Evolutionary conservation across 2,113 vertebrate species (phyloP).

Genomic region (Phylloscopus trochilus): DNA sequence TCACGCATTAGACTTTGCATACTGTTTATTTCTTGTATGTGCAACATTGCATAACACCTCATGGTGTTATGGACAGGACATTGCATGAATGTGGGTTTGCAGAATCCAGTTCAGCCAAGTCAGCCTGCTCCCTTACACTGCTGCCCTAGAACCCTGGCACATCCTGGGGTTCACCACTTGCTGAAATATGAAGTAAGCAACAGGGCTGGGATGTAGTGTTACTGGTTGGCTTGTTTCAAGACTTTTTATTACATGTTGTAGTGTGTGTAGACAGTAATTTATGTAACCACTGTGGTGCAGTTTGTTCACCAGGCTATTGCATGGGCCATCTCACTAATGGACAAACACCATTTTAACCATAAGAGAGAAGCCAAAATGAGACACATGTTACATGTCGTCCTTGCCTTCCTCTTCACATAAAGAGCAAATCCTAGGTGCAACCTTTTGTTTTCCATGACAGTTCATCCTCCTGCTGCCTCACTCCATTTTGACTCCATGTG

Average conservation of each 20-base stretch:
- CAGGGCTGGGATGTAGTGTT: not conserved
- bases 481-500: not conserved
- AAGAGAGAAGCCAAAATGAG: not conserved
- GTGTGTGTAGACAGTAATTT: not conserved
- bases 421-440: not conserved
- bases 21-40: not conserved
- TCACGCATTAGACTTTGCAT: not conserved
- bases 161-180: not conserved
- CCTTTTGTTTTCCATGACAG: not conserved
- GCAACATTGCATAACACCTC: not conserved
- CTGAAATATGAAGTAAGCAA: not conserved
- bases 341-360: not conserved
- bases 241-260: not conserved
- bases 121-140: not conserved
- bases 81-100: not conserved
- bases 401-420: not conserved
- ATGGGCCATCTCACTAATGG: not conserved
- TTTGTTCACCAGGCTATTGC: not conserved
- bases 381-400: fast-evolving
- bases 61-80: not conserved
- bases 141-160: not conserved
- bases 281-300: not conserved
- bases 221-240: not conserved
- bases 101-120: not conserved
- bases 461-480: not conserved